Evolutionary conservation across 2,797 vertebrate genomes (phyloP), one percentile per base, ranked within the genome.

Genomic region (Enteromius anoplus): DNA sequence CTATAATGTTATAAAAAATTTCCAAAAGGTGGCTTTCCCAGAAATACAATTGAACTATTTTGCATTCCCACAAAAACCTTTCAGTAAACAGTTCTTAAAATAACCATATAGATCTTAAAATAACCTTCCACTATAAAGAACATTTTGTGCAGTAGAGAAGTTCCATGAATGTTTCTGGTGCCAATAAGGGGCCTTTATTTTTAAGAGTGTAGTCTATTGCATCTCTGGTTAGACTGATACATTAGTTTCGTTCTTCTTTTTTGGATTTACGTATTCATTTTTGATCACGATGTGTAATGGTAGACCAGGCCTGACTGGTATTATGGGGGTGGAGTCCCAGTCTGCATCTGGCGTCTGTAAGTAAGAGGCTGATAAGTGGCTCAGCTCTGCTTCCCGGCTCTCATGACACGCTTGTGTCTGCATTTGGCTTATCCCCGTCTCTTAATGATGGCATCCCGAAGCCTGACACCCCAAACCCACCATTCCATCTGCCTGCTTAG

Each of bases 401-500:
- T 90, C 86, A 84, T 92, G 87, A 87, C 89, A 49, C 8, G 5
- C 11, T 55, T 84, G 87, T 87, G 85, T 91, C 53, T 86, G 75
- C 75, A 60, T 71, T 83, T 76, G 86, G 89, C 79, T 73, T 55
- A 78, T 86, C 23, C 77, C 32, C 53, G 26, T 77, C 75, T 83
- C 78, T 64, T 62, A 86, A 82, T 86, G 85, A 87, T 80, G 87
- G 85, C 85, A 84, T 91, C 90, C 88, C 90, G 84, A 88, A 87
- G 90, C 89, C 88, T 86, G 89, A 89, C 91, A 88, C 85, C 85
- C 90, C 89, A 85, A 85, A 91, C 84, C 88, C 91, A 89, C 87
- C 91, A 86, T 88, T n/a, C 76, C 81, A 72, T 89, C 90, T 88
- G 86, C 85, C 89, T 92, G 87, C 91, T 92, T 91, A 90, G 89